A percentile compares a stretch with the other conserved stretches of the same genome.
Conservation (phyloP, 1,140 invertebrate genomes). For the Bathynomus jamesi region DNA sequence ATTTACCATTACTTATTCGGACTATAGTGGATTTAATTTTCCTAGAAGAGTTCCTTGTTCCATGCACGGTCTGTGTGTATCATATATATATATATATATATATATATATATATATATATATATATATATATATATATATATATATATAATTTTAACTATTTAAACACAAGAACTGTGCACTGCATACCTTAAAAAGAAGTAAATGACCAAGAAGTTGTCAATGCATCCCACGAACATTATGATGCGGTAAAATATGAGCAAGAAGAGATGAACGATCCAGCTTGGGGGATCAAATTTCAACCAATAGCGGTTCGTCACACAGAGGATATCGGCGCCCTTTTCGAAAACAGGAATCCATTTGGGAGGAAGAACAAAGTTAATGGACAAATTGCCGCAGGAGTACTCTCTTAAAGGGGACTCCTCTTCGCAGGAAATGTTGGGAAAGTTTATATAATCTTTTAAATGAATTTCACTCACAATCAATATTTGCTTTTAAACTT, state of each 20-base stretch:
- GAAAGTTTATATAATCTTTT: too few relatives aligned
- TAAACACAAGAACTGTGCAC: too few relatives aligned
- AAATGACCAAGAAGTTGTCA: not conserved
- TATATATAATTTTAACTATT: not conserved
- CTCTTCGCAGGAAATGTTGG: too few relatives aligned
- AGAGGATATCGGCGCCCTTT: not conserved
- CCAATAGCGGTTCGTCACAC: not conserved
- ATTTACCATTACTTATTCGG: not conserved
- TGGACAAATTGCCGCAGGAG: not conserved
- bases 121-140: not conserved
- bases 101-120: not conserved
- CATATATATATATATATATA: not conserved
- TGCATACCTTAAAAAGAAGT: not conserved
- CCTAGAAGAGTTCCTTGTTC: not conserved
- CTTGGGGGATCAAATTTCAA: not conserved
- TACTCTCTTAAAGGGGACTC: too few relatives aligned
- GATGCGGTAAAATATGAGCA: not conserved
- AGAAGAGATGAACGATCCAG: not conserved
- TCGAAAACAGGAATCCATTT: not conserved
- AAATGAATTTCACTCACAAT: too few relatives aligned
- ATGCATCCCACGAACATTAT: not conserved
- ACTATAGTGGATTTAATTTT: not conserved
- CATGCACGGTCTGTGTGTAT: not conserved
- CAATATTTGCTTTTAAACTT: too few relatives aligned
- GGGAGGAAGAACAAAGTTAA: not conserved